Percentiles rank a stretch among this genome's conserved stretches.
Conservation (phyloP, 2,888 invertebrate genomes). For the Atethmia centrago region DNA sequence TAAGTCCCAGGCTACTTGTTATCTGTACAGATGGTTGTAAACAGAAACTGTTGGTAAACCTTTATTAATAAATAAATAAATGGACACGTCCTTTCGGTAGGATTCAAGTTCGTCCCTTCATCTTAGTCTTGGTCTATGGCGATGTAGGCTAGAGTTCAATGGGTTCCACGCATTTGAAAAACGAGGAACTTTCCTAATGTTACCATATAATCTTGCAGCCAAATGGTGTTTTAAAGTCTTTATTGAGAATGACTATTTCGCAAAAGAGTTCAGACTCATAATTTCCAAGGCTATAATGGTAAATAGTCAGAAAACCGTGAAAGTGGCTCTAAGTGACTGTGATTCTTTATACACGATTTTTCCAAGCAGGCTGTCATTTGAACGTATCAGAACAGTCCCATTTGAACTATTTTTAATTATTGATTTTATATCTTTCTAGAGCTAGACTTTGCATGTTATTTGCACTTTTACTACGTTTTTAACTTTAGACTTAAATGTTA, state of each 20-base stretch:
- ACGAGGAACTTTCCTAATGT: not conserved
- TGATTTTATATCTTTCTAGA: not conserved
- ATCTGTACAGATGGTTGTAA: no score
- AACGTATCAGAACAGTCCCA: not conserved
- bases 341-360: no score
- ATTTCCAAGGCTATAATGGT: not conserved
- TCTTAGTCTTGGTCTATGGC: not conserved
- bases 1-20: no score
- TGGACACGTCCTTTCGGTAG: not conserved
- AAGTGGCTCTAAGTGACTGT: not conserved
- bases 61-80: not conserved
- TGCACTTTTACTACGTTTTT: not conserved
- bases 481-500: not conserved
- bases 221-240: not conserved
- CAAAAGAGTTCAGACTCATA: not conserved
- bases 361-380: no score
- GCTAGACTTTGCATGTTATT: not conserved
- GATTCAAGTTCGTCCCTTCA: no score
- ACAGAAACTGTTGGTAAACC: no score
- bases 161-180: not conserved
- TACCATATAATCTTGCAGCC: not conserved
- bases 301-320: not conserved
- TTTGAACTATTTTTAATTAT: not conserved
- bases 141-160: not conserved
- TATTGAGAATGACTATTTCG: not conserved